Base-by-base conservation (phyloP, 2,888 invertebrate species). In the Megamerina dolium region DNA sequence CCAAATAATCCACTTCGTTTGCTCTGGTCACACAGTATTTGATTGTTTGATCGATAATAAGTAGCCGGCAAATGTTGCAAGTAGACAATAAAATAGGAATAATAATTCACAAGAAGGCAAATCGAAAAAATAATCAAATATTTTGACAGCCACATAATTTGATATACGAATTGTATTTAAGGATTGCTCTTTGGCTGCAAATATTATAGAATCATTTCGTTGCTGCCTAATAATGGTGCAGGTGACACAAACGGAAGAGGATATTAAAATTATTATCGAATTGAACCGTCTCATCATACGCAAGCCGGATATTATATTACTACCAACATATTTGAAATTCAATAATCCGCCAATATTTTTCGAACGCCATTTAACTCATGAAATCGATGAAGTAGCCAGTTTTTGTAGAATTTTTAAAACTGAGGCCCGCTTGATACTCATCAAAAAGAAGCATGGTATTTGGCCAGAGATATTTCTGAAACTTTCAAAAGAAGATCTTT, bases 271-370 rank as follows among this genome's bases (percentile, higher is more conserved):
- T 40, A 58, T 60, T 3, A 68, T 70, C 46, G 68, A 68, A 44
- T 51, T 70, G 5, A 70, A 67, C 48, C 61, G 66, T 21, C 46
- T 66, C 47, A 58, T 63, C 34, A 63, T 59, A 35, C 61, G 59
- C 14, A 66, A 61, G 20, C 70, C 71, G 46, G 71, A 68, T 44
- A 63, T 70, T 40, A 63, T 70, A 2, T 51, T 71, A 3, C 46
- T 70, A 26, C 64, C 70, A 6, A 58, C 56, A 32, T 70, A 70
- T 48, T 49, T 70, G 0, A 70, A 70, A 43, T 70, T 70, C 32
- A 70, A 70, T 43, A 68, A 63, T 59, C 70, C 70, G 9, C 70
- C 70, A 3, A 67, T 68, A 46, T 70, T 70, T 41, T 70, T 70
- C 42, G 70, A 70, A 44, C 64, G 68, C 0, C 71, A 71, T 54